Base-by-base conservation (phyloP, 2,797 vertebrate genomes). In the Rachycentron canadum region DNA sequence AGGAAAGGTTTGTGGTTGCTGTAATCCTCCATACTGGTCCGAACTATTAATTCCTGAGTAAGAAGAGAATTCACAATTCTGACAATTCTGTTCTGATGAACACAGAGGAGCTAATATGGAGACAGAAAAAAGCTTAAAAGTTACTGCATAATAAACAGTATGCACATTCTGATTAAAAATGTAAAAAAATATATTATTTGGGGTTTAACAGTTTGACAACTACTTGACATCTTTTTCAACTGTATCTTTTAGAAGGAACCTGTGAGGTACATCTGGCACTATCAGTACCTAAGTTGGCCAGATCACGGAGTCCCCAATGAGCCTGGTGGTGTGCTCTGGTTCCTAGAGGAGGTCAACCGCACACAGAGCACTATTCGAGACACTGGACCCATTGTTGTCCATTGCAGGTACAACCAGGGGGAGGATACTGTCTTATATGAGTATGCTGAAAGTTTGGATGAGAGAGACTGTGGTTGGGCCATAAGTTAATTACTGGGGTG, bases 201-300 rank as follows among this genome's bases (percentile, higher is more conserved):
- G n/a, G n/a, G n/a, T 5, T 17, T 26, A 30, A 14, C 19, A 4
- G 45, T 55, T 55, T 28, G 11, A 49, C 6, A 40, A 32, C 25
- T 12, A 36, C 4, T n/a, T n/a, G n/a, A n/a, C n/a, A n/a, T n/a
- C n/a, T n/a, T n/a, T n/a, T n/a, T n/a, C n/a, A n/a, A n/a, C 40
- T 80, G 17, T n/a, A 0, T 43, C 25, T 28, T 76, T 0, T 80
- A 97, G 96, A 95, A 94, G n/a, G 95, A 96, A 73, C 82, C 76
- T 3, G 86, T 89, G 3, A 90, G 96, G 53, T 93, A 91, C 72
- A 96, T 97, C 85, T 96, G 93, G 94, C 97, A 97, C 84, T 97
- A 95, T 74, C 97, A 97, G 93, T 96, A 97, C 88, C 94, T 97
- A 68, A 96, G 96, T 88, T 97, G 97, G 97, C 97, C 96, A 0